Evolutionary conservation across 1,140 invertebrate genomes (phyloP), one percentile per base, ranked within the genome.

Genomic region (Mamestra configurata): DNA sequence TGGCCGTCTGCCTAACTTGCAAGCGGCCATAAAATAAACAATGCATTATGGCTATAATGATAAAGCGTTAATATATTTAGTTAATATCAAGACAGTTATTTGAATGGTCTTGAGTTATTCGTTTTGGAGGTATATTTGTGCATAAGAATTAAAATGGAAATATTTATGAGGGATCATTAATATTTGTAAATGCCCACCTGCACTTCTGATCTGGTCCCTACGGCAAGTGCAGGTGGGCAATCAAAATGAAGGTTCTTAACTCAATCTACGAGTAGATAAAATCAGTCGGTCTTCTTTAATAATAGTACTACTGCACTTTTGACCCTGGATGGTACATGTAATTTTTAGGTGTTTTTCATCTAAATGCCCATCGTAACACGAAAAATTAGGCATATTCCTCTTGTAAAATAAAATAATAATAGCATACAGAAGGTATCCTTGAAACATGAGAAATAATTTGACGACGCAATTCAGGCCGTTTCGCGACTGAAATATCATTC

Each of bases 1-100:
- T 70, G 66, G 66, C 66, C 22, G 66, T 70, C 66, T 70, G 66
- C 66, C 66, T 70, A 70, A 70, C 66, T 70, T 24, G 66, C 61
- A 40, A 4, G 10, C 31, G 35, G 27, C 35, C 4, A 40, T 40
- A 66, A 20, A 66, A 66, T 66, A 66, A 66, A 40, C 61, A 66
- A 66, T 66, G 35, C 35, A 27, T 61, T 35, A 61, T 61, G 15
- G 27, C 10, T 13, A 66, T 66, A 22, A 66, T 66, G 61, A 20
- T 40, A 20, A 66, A 37, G 1, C 35, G 10, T 20, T 1, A 11
- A 15, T n/a, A n/a, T 66, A 15, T 57, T 57, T 24, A 43, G 57
- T 18, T 8, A 8, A n/a, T 11, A 7, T 31, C 59, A 18, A 64
- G 59, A 64, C 31, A 64, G 27, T 37, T 40, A 40, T 66, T 66